Base-by-base conservation (phyloP, 2,113 vertebrate genomes). In the Aptenodytes patagonicus region DNA sequence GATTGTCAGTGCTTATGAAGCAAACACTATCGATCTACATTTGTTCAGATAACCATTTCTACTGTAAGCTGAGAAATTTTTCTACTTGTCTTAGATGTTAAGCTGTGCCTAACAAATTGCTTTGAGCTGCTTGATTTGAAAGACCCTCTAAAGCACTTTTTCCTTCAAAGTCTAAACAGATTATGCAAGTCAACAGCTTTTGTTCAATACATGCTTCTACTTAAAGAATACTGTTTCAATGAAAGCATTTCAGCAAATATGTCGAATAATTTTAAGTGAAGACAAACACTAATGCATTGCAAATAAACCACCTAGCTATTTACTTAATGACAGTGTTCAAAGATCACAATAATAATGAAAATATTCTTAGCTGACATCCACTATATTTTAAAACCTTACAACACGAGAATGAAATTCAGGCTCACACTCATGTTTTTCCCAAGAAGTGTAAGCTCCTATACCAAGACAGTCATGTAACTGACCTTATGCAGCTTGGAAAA, bases 1-100 rank as follows among this genome's bases (percentile, higher is more conserved):
- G 17, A 71, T 0, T 75, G 36, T 34, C 44, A 65, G 17, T 47
- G 34, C 47, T 94, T 76, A 51, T 26, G 34, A 84, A 61, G 49
- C 20, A 81, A 92, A 57, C 10, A 11, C 9, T 38, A 46, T 8
- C 0, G 0, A 75, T 8, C 24, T 40, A 7, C 2, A 1, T 58
- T 78, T 76, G 26, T 32, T 89, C 9, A 58, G 28, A 76, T 32
- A 79, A 87, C 9, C 18, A 49, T 36, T 92, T 82, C 72, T 68
- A n/a, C 28, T 17, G 18, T 11, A 84, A 73, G 62, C 60, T n/a
- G 16, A 31, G 15, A 75, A 64, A 8, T 49, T 42, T 40, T 88
- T 86, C 36, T 58, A 17, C 46, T 42, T 54, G 54, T 69, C 31
- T 84, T 40, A n/a, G 36, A 76, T 34, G 21, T 70, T 62, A 87